Percentiles rank a stretch among this genome's conserved stretches.
Evolutionary conservation across 2,797 vertebrate species (phyloP).

Genomic region (Tauraco hartlaubi): DNA sequence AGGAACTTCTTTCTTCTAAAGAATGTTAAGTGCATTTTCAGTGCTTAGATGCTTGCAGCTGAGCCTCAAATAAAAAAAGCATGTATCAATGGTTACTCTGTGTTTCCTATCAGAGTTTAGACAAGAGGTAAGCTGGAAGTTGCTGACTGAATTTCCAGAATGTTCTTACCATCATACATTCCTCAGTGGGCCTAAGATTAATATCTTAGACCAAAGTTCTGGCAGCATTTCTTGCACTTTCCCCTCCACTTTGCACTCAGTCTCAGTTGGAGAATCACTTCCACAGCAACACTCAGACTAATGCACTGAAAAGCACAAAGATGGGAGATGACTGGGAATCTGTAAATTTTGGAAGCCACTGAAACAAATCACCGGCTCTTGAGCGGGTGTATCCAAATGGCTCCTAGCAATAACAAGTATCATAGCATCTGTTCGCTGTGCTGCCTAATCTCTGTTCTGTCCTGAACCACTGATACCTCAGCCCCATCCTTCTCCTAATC

Average conservation of each 20-base stretch:
- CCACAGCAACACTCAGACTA: not conserved
- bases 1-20: not conserved
- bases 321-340: not conserved
- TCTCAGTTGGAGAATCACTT: not conserved
- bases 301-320: not conserved
- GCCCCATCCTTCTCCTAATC: not conserved
- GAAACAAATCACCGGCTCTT: not conserved
- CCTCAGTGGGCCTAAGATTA: not conserved
- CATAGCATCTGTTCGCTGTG: not conserved
- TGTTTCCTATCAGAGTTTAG: not conserved
- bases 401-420: not conserved
- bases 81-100: not conserved
- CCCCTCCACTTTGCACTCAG: not conserved
- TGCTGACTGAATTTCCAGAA: not conserved
- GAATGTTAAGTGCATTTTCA: not conserved
- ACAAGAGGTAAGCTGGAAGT: not conserved
- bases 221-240: not conserved
- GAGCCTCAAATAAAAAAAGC: not conserved
- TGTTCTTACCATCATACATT: not conserved
- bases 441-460: not conserved
- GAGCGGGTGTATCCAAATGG: not conserved
- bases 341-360: not conserved
- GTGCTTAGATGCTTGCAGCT: not conserved
- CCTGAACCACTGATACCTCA: not conserved
- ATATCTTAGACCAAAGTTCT: not conserved